Conservation (phyloP, 2,113 vertebrate genomes). For the Chaetura pelagica region DNA sequence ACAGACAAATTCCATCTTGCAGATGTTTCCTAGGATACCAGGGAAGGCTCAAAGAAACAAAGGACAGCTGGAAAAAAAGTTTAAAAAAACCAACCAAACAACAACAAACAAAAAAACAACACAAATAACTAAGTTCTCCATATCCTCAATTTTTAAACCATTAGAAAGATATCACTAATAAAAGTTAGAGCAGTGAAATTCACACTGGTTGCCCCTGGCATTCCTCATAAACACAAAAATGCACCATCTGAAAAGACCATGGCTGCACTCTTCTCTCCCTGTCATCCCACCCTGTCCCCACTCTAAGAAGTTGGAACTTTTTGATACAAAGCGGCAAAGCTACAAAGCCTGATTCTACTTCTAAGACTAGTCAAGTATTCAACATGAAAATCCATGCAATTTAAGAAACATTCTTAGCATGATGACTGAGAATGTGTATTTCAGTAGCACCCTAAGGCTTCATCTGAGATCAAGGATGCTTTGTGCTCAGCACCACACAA, state of each 20-base stretch:
- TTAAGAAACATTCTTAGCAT: neutral
- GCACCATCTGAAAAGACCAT: neutral
- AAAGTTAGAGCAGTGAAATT: neutral
- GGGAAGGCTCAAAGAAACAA: neutral
- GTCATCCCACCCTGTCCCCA: neutral
- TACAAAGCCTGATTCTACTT: neutral
- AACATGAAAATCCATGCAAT: neutral
- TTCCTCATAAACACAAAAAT: neutral
- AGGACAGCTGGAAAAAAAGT: neutral
- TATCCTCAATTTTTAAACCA: neutral
- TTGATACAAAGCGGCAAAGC: neutral
- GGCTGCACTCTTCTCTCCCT: neutral
- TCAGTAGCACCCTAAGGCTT: neutral
- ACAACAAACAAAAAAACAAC: neutral
- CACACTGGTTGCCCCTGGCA: neutral
- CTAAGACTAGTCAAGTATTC: neutral
- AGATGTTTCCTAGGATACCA: conserved; percentile 21
- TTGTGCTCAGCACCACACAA: neutral
- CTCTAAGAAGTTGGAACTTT: rapidly evolving
- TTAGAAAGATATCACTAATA: neutral
- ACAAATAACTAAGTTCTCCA: neutral
- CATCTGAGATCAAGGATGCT: neutral
- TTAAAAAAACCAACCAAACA: neutral
- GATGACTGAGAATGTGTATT: neutral
- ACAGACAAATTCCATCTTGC: neutral